Base-by-base conservation (phyloP, 1,140 invertebrate species). In the Dendrolimus punctatus region DNA sequence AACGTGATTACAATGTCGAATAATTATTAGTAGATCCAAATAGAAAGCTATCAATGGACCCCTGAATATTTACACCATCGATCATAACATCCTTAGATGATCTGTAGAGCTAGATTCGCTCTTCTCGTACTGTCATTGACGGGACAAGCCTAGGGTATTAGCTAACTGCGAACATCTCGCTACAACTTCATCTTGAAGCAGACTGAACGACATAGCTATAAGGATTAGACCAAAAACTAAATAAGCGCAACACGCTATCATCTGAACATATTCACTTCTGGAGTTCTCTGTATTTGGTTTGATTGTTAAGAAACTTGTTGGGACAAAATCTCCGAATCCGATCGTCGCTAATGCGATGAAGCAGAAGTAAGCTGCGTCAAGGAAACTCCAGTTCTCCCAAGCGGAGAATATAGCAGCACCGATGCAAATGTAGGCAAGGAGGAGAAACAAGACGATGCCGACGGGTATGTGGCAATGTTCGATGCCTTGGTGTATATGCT, bases 181-280 rank as follows among this genome's bases (percentile, higher is more conserved):
- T 42, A 95, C 91, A 1, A 98, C 92, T 79, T 98, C 95, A 58
- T 97, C 95, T 81, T 98, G 96, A 55, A 98, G 92, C 39, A 98
- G 88, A 77, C 94, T 96, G 72, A 97, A 98, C 51, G 95, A 95
- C 95, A 97, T 98, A 2, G 96, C 95, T 62, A 98, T 92, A 39
- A 98, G 85, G 8, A 96, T 94, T 39, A 98, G 89, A 36, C 96
- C 96, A 60, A 98, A 89, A 40, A 98, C 89, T 40, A 98, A 79
- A 78, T 97, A 98, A 1, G 95, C 87, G 73, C 95, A 95, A 78
- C 94, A 95, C 7, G 93, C 92, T 39, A 96, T 91, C 57, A 96
- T 88, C 76, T 96, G 94, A 37, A 92, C 61, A 55, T 92, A 90
- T 65, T 90, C 89, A 47, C 87, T 90, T 63, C 89, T 90, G 4